phyloP scores from a whole-genome alignment of 2,797 vertebrate genomes.

The Echiichthys vipera region DNA sequence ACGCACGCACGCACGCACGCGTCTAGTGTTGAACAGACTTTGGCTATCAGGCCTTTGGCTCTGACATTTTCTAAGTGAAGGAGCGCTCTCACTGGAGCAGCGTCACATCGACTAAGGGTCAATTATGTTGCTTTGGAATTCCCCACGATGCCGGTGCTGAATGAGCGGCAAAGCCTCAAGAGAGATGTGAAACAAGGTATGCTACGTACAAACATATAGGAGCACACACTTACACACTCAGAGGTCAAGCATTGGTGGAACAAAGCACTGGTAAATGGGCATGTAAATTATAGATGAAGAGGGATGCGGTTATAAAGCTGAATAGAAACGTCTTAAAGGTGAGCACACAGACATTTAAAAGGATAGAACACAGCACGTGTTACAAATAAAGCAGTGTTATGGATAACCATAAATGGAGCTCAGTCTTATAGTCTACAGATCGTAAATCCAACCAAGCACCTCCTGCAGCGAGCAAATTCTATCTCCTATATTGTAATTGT shows the following conservation, averaged over 20 bases:
- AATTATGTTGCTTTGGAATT: slow-evolving; percentile 55
- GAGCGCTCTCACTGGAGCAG: slow-evolving; percentile 13
- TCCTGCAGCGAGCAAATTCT: slow-evolving; percentile 30
- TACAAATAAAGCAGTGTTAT: slow-evolving; percentile 46
- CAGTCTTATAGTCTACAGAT: slow-evolving; percentile 26
- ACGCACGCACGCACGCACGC: neutral
- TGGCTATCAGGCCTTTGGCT: slow-evolving; percentile 49
- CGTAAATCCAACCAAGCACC: slow-evolving; percentile 64
- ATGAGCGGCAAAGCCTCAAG: slow-evolving; percentile 4
- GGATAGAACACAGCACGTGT: slow-evolving; percentile 8
- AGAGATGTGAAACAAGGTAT: neutral
- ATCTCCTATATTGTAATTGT: slow-evolving; percentile 47
- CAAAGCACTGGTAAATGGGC: slow-evolving; percentile 62
- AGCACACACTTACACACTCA: neutral
- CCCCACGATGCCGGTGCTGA: slow-evolving; percentile 10
- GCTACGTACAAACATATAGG: no score
- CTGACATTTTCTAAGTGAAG: slow-evolving; percentile 61
- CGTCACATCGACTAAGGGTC: slow-evolving; percentile 35
- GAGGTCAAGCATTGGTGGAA: slow-evolving; percentile 47
- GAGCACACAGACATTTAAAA: slow-evolving; percentile 22
- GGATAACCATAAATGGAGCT: slow-evolving; percentile 47
- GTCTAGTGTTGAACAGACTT: neutral
- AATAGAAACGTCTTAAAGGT: slow-evolving; percentile 22
- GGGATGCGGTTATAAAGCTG: slow-evolving; percentile 34
- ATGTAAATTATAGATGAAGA: slow-evolving; percentile 68